These are phyloP conservation scores for Tragulus kanchil DNA, from an alignment of 2,113 vertebrate genomes.

Conservation along the genomic window DNA sequence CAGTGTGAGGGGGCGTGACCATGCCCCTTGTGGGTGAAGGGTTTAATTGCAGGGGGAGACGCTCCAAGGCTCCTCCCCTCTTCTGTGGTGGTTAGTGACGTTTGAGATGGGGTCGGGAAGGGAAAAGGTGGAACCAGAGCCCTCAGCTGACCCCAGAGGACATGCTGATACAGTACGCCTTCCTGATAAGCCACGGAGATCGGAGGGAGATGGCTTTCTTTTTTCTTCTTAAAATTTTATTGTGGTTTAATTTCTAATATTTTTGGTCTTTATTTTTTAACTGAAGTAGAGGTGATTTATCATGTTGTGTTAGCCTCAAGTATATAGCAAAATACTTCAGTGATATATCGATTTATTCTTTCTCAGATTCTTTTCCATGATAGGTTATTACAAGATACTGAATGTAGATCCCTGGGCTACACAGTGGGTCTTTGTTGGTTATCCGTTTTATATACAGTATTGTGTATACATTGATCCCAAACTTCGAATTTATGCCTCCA, in stretches of 20 bases:
- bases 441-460: neutral
- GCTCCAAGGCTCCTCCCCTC: neutral
- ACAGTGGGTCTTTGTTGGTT: neutral
- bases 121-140: neutral
- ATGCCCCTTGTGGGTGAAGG: neutral
- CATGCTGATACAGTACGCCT: accelerated
- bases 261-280: neutral
- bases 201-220: neutral
- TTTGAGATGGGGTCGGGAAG: neutral
- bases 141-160: neutral
- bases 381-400: neutral
- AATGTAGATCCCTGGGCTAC: neutral
- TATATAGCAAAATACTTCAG: neutral
- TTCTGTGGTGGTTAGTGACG: accelerated
- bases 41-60: neutral
- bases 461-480: neutral
- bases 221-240: neutral
- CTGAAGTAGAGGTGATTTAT: neutral
- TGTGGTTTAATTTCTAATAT: neutral
- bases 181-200: neutral
- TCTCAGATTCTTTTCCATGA: neutral
- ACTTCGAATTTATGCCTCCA: neutral
- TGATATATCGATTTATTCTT: neutral
- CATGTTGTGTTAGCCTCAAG: neutral
- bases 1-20: neutral